A percentile compares a stretch with the other conserved stretches of the same genome.
phyloP scores from a whole-genome alignment of 2,888 invertebrate species.

The Cataglyphis albicans region DNA sequence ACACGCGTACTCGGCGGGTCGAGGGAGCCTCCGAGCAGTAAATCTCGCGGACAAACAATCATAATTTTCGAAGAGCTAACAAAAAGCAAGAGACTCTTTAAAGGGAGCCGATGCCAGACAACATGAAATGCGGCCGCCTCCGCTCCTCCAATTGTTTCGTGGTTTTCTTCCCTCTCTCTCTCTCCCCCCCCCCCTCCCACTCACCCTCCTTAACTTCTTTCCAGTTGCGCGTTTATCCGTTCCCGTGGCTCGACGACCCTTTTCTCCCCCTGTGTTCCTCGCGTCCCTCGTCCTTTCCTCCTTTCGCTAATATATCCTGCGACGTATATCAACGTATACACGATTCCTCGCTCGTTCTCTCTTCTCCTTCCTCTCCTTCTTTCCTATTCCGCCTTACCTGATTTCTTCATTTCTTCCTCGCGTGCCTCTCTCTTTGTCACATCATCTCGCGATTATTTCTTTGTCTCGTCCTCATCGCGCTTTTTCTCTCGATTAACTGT shows the following conservation, averaged over 20 bases:
- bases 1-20: constrained; percentile 58
- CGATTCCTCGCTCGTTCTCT: constrained; percentile 17
- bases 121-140: constrained; percentile 84
- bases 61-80: constrained; percentile 85
- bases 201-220: background rate
- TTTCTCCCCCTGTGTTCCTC: constrained; percentile 34
- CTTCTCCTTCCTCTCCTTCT: background rate
- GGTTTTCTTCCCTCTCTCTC: constrained; percentile 74
- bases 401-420: constrained; percentile 65
- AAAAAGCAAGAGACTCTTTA: constrained; percentile 82
- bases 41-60: constrained; percentile 85
- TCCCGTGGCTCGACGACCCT: constrained; percentile 29
- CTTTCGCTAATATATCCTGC: constrained; percentile 10
- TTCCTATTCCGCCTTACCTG: constrained; percentile 52
- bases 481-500: constrained; percentile 18
- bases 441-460: background rate
- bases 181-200: background rate
- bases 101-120: constrained; percentile 83
- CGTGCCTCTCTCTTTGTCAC: constrained; percentile 7
- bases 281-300: constrained; percentile 35
- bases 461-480: constrained; percentile 3
- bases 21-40: constrained; percentile 78
- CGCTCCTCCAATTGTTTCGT: constrained; percentile 84
- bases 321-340: constrained; percentile 29
- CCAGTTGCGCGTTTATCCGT: background rate